Percentiles rank a stretch among this genome's conserved stretches.
Conservation (phyloP, 2,888 invertebrate species). For the Prostheceraeus crozeri region DNA sequence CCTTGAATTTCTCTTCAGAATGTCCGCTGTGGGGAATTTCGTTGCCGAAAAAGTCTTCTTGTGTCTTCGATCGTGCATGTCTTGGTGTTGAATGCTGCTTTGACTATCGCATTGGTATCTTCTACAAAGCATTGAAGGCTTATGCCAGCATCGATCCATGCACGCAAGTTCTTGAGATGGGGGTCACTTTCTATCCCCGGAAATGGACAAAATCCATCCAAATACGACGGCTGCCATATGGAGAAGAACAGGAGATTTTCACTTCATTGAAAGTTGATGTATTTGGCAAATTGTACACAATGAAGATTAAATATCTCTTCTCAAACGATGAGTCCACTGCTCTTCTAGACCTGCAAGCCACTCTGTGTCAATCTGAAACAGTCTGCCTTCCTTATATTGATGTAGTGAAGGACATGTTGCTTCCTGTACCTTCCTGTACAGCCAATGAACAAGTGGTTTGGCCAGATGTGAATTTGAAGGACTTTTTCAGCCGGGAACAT, state of each 20-base stretch:
- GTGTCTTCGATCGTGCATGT: constrained; percentile 44
- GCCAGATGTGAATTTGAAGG: constrained; percentile 37
- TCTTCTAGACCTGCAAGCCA: constrained; percentile 40
- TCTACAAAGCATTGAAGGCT: constrained; percentile 43
- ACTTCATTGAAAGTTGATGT: constrained; percentile 42
- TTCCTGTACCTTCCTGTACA: constrained; percentile 43
- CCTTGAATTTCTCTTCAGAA: too few species aligned
- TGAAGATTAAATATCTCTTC: constrained; percentile 38
- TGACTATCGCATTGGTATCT: constrained; percentile 44
- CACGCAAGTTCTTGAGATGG: constrained; percentile 41
- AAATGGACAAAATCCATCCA: constrained; percentile 36
- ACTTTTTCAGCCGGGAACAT: not conserved
- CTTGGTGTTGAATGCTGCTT: constrained; percentile 46
- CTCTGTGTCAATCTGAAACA: constrained; percentile 41
- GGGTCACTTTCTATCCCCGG: constrained; percentile 36
- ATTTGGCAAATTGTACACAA: constrained; percentile 41
- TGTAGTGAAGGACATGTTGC: constrained; percentile 42
- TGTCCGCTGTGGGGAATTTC: constrained; percentile 43
- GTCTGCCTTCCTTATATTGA: constrained; percentile 43
- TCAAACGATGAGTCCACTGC: constrained; percentile 42
- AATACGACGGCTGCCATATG: too few species aligned
- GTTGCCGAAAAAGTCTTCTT: constrained; percentile 43
- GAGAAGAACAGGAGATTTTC: constrained; percentile 40
- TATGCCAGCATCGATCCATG: constrained; percentile 44
- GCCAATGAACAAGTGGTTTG: constrained; percentile 42